These are phyloP conservation scores for Gasterosteus nipponicus DNA, from an alignment of 2,113 vertebrate species.

Conservation along the genomic window DNA sequence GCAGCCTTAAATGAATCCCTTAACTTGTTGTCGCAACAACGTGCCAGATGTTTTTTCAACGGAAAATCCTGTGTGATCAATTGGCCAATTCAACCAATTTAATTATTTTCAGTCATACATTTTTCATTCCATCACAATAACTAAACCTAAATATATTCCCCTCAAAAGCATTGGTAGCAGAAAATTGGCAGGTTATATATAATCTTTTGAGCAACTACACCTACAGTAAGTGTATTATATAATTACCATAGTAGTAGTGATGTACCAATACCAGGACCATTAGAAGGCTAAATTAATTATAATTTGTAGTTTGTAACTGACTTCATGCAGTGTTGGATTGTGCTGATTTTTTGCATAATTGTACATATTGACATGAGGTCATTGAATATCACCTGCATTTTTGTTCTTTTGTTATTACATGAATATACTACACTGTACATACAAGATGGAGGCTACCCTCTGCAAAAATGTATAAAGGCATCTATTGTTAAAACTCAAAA, in stretches of 20 bases:
- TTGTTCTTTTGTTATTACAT: conserved; percentile 5
- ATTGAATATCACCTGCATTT: conserved; percentile 13
- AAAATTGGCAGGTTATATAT: conserved; percentile 25
- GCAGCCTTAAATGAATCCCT: neutral
- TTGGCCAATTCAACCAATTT: conserved; percentile 12
- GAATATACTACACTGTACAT: conserved; percentile 34
- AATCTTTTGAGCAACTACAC: conserved; percentile 28
- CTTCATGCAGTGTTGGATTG: conserved; percentile 52
- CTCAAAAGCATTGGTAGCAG: conserved; percentile 38
- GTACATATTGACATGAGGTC: conserved; percentile 28
- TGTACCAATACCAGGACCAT: conserved; percentile 63
- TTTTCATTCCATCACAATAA: conserved; percentile 59
- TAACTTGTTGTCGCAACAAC: neutral
- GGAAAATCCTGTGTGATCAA: neutral
- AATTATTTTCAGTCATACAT: conserved; percentile 18
- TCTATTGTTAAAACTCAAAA: conserved; percentile 11
- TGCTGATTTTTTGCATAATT: conserved; percentile 51
- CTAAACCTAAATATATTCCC: conserved; percentile 9
- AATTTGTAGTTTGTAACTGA: conserved; percentile 23
- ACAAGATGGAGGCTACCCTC: conserved; percentile 18
- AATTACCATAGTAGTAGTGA: conserved; percentile 25
- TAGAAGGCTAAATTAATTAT: conserved; percentile 44
- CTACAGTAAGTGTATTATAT: conserved; percentile 22
- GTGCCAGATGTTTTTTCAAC: neutral
- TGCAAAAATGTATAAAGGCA: conserved; percentile 19